phyloP scores from a whole-genome alignment of 2,888 invertebrate species.

The Choristoneura rosaceana region DNA sequence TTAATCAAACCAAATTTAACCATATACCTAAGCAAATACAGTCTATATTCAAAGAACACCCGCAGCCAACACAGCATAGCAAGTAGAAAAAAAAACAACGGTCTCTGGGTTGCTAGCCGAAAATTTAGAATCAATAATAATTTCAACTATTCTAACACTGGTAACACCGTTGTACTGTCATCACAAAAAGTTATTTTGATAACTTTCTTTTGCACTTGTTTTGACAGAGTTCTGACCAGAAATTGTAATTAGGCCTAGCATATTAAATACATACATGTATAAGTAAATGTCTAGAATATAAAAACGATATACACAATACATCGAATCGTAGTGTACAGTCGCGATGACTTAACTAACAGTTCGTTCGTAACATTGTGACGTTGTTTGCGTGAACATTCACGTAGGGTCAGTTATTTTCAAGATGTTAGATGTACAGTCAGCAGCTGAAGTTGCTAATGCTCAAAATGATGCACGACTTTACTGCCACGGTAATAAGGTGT shows the following conservation, averaged over 20 bases:
- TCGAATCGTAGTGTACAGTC: not conserved
- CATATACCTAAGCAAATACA: not conserved
- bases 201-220: conserved; percentile 25
- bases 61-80: not conserved
- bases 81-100: not conserved
- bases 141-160: conserved; percentile 54
- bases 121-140: conserved; percentile 20
- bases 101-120: conserved; percentile 37
- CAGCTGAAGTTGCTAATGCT: too few relatives aligned
- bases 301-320: conserved; percentile 7
- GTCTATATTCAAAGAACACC: conserved; percentile 6
- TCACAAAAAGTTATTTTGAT: conserved; percentile 40
- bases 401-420: too few relatives aligned
- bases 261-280: conserved; percentile 10
- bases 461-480: too few relatives aligned
- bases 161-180: conserved; percentile 59
- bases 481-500: too few relatives aligned
- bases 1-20: not conserved
- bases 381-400: too few relatives aligned
- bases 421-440: too few relatives aligned
- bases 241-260: conserved; percentile 20
- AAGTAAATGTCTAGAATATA: conserved; percentile 25
- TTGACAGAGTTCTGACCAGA: conserved; percentile 34
- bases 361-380: not conserved
- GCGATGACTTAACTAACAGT: not conserved